Evolutionary conservation across 1,140 invertebrate genomes (phyloP).

Genomic region (Solenopsis invicta): DNA sequence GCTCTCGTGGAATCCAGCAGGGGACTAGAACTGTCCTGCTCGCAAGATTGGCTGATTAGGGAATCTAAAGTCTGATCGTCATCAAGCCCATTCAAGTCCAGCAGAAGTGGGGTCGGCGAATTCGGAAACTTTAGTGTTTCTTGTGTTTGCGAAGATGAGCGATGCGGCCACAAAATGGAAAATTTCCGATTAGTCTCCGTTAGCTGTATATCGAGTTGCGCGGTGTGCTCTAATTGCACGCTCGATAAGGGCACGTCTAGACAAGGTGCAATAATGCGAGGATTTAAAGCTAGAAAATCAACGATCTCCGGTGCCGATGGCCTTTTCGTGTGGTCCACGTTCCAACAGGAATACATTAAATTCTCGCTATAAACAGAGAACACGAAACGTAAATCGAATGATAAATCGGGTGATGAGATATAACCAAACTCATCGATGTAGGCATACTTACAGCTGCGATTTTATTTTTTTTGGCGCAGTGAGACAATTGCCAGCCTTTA

Average conservation of each 20-base stretch:
- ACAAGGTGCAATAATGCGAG: constrained; percentile 92
- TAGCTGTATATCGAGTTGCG: constrained; percentile 87
- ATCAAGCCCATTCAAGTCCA: constrained; percentile 73
- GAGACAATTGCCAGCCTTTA: constrained; percentile 92
- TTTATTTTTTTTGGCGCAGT: constrained; percentile 92
- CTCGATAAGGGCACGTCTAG: constrained; percentile 92
- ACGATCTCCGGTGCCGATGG: constrained; percentile 93
- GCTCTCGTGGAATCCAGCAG: constrained; percentile 55
- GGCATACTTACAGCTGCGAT: constrained; percentile 91
- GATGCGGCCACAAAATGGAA: constrained; percentile 80
- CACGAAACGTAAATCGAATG: neutral
- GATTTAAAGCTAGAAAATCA: constrained; percentile 92
- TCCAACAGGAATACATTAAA: constrained; percentile 93
- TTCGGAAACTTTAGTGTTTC: constrained; percentile 18
- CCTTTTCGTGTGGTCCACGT: constrained; percentile 89
- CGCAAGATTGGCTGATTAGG: constrained; percentile 27
- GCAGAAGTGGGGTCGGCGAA: constrained; percentile 62
- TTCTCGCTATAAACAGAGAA: constrained; percentile 88
- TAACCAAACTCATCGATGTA: neutral
- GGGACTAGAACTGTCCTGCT: constrained; percentile 74
- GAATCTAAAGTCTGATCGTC: constrained; percentile 60
- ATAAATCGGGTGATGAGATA: neutral
- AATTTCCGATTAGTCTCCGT: constrained; percentile 83
- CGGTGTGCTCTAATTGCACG: constrained; percentile 90
- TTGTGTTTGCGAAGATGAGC: constrained; percentile 4